These are phyloP conservation scores for Echinops telfairi DNA, from an alignment of 2,113 vertebrate genomes.

Conservation along the genomic window DNA sequence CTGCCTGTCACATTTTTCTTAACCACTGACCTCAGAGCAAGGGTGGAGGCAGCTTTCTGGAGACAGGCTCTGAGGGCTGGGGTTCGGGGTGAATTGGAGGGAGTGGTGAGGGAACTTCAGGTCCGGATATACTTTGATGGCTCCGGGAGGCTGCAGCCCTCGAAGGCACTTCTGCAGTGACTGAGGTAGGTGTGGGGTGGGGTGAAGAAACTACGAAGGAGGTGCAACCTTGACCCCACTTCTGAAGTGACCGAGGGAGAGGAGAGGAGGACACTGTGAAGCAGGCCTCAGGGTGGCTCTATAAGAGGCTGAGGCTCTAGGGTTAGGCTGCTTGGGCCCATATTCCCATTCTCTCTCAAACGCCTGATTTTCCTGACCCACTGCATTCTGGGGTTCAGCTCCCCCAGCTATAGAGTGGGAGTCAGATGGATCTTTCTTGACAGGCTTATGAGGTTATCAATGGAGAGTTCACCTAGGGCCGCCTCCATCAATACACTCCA, in stretches of 20 bases:
- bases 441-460: neutral
- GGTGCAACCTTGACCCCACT: neutral
- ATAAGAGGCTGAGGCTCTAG: neutral
- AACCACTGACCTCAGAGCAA: no score
- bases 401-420: neutral
- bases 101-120: neutral
- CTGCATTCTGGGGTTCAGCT: neutral
- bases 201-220: no score
- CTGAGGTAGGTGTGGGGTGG: no score
- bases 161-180: no score
- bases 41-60: neutral
- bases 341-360: neutral
- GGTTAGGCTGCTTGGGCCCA: neutral
- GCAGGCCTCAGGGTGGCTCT: no score
- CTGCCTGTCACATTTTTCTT: neutral
- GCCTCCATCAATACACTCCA: rapidly evolving
- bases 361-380: neutral
- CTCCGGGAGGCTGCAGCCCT: no score
- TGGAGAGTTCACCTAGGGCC: neutral
- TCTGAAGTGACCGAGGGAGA: neutral
- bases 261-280: neutral
- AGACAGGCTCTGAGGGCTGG: neutral
- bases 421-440: rapidly evolving
- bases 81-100: neutral
- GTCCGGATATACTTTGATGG: rapidly evolving